Conservation (phyloP, 2,113 vertebrate species). For the Takifugu flavidus region DNA sequence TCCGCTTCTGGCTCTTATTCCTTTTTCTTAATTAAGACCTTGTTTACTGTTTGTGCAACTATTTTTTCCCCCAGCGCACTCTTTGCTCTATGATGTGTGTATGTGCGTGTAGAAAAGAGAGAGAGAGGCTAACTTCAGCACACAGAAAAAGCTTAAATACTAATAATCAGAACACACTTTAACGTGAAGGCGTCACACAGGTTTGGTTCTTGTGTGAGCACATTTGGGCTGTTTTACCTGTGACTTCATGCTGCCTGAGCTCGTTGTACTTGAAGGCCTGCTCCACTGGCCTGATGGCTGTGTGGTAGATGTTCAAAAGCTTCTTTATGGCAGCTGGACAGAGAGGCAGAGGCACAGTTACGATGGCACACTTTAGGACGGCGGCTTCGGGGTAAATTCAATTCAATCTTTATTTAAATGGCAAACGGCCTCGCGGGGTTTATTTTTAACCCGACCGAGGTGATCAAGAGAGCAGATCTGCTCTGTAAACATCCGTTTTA, state of each 20-base stretch:
- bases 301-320: constrained; percentile 89
- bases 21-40: constrained; percentile 7
- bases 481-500: not conserved
- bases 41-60: constrained; percentile 14
- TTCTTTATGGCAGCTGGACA: constrained; percentile 82
- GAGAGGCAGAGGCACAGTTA: constrained; percentile 7
- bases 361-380: constrained; percentile 7
- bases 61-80: not conserved
- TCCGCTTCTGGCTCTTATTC: constrained; percentile 15
- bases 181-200: too few relatives aligned
- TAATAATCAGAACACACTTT: not conserved
- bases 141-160: not conserved
- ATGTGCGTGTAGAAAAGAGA: too few relatives aligned
- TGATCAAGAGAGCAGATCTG: constrained; percentile 32
- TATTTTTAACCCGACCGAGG: constrained; percentile 14
- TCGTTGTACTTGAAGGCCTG: constrained; percentile 94
- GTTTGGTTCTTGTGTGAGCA: too few relatives aligned
- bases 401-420: constrained; percentile 17
- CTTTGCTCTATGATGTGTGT: not conserved
- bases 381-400: constrained; percentile 13
- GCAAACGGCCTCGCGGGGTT: too few relatives aligned
- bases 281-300: constrained; percentile 91
- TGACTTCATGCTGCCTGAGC: constrained; percentile 93
- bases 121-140: too few relatives aligned
- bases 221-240: constrained; percentile 71